Evolutionary conservation across 2,888 invertebrate genomes (phyloP).

Genomic region (Tridacna crocea): DNA sequence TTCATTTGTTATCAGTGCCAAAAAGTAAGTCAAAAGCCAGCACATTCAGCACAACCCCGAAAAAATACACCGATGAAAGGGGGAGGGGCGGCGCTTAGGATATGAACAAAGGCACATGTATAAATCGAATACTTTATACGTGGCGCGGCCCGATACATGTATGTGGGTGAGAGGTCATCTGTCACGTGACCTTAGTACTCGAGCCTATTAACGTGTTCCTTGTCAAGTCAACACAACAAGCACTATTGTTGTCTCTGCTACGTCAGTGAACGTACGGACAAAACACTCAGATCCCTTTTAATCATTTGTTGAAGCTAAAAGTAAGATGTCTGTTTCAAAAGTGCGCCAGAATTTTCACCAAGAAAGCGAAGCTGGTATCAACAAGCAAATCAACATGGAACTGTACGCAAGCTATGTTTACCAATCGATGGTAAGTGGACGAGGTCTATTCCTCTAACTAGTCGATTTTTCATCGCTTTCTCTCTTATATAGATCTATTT

Average conservation of each 20-base stretch:
- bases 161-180: not conserved
- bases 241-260: slow-evolving; percentile 74
- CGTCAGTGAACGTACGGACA: slow-evolving; percentile 84
- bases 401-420: slow-evolving; percentile 83
- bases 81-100: too few relatives aligned
- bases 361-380: slow-evolving; percentile 83
- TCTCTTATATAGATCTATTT: not conserved
- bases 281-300: slow-evolving; percentile 7
- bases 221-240: not conserved
- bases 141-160: not conserved
- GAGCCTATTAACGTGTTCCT: not conserved
- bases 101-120: too few relatives aligned
- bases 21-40: too few relatives aligned
- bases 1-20: too few relatives aligned
- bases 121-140: not conserved
- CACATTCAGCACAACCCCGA: too few relatives aligned
- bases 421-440: slow-evolving; percentile 82
- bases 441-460: not conserved
- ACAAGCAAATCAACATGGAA: slow-evolving; percentile 84
- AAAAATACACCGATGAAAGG: too few relatives aligned
- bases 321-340: slow-evolving; percentile 78
- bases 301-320: not conserved
- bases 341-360: slow-evolving; percentile 84
- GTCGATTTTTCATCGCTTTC: not conserved
- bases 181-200: slow-evolving; percentile 8